A percentile compares a stretch with the other conserved stretches of the same genome.
phyloP scores from a whole-genome alignment of 2,113 vertebrate genomes.

The Psittacus erithacus region DNA sequence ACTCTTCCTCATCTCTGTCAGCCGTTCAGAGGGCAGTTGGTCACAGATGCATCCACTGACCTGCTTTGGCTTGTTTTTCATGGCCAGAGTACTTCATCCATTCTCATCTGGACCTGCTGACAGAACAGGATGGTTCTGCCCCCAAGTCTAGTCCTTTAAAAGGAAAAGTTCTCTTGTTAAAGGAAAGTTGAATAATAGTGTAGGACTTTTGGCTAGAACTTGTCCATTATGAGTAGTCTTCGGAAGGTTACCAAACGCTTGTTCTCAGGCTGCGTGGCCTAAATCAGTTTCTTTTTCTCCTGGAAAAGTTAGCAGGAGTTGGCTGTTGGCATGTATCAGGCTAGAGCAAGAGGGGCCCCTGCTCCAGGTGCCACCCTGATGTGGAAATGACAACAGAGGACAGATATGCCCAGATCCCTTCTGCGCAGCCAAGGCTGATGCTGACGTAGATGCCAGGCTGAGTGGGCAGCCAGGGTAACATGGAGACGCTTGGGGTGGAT shows the following conservation, averaged over 20 bases:
- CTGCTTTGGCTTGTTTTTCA: background rate
- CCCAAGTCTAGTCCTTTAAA: background rate
- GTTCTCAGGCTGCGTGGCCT: background rate
- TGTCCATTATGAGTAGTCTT: background rate
- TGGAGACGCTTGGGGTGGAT: background rate
- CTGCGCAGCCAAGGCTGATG: background rate
- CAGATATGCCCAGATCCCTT: background rate
- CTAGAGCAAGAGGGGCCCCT: background rate
- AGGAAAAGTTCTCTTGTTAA: background rate
- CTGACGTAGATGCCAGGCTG: accelerated
- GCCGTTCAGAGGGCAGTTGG: background rate
- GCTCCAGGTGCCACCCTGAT: accelerated
- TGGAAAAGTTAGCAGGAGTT: background rate
- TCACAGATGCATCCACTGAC: background rate
- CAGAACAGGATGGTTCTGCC: background rate
- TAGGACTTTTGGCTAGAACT: background rate
- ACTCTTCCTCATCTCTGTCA: background rate
- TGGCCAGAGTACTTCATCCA: background rate
- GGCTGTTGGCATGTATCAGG: background rate
- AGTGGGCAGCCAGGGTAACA: accelerated
- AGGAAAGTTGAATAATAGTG: background rate
- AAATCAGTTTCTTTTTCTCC: background rate
- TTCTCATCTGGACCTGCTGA: background rate
- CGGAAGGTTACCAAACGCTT: background rate
- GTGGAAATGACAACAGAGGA: background rate